Conservation (phyloP, 2,888 invertebrate species). For the Drosophila yooni region DNA sequence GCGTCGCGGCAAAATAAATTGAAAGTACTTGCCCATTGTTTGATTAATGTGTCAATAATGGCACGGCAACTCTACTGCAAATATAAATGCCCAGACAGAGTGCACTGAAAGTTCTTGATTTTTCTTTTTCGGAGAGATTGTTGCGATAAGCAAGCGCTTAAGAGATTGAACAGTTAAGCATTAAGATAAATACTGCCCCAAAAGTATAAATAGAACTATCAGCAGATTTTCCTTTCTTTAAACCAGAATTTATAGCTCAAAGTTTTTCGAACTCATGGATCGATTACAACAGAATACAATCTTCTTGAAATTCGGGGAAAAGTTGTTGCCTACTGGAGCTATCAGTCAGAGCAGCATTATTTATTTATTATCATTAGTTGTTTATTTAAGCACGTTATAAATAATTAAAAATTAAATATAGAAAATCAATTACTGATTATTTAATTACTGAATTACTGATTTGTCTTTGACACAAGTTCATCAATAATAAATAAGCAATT, state of each 20-base stretch:
- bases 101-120: slow-evolving; percentile 23
- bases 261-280: neutral
- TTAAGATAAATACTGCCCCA: neutral
- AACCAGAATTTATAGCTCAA: neutral
- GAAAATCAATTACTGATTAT: neutral
- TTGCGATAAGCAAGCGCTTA: slow-evolving; percentile 13
- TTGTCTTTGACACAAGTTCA: neutral
- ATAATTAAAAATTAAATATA: neutral
- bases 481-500: neutral
- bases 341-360: neutral
- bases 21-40: slow-evolving; percentile 79
- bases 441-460: neutral
- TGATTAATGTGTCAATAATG: slow-evolving; percentile 80
- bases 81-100: slow-evolving; percentile 8
- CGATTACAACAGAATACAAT: neutral
- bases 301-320: neutral
- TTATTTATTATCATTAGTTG: too few relatives aligned
- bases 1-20: slow-evolving; percentile 73
- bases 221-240: neutral
- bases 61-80: slow-evolving; percentile 27
- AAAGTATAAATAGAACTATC: neutral
- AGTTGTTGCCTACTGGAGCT: neutral
- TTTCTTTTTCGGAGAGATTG: neutral
- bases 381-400: too few relatives aligned
- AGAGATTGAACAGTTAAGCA: slow-evolving; percentile 16